Percentiles rank a stretch among this genome's conserved stretches.
Evolutionary conservation across 2,888 invertebrate species (phyloP).

Genomic region (Barypeithes pellucidus): DNA sequence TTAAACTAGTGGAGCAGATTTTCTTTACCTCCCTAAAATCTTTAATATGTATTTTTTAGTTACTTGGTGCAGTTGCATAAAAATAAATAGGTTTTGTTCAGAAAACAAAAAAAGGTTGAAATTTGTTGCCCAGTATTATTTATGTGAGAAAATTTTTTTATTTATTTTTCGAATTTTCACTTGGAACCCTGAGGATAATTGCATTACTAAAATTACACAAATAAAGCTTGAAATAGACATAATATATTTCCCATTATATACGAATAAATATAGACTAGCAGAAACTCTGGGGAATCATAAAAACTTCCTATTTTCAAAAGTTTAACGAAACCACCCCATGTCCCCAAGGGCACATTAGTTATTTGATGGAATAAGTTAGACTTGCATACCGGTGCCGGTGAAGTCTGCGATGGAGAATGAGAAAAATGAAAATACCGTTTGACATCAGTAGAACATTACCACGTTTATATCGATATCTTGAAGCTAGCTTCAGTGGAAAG

Average conservation of each 20-base stretch:
- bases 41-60: too few species aligned
- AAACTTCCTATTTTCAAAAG: conserved; percentile 19
- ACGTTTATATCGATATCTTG: too few species aligned
- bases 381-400: conserved; percentile 20
- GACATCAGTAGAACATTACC: background rate
- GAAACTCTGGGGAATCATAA: conserved; percentile 30
- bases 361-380: conserved; percentile 31
- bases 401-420: conserved; percentile 1
- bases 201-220: background rate
- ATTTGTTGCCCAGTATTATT: too few species aligned
- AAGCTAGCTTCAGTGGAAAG: too few species aligned
- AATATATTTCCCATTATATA: background rate
- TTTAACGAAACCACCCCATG: conserved; percentile 41
- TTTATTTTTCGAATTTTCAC: background rate
- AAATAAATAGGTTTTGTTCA: too few species aligned
- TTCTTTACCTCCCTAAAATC: too few species aligned
- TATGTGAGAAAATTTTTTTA: too few species aligned
- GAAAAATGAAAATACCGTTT: background rate
- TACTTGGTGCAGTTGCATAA: too few species aligned
- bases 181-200: background rate
- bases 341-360: conserved; percentile 39
- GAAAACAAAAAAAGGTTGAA: too few species aligned
- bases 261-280: conserved; percentile 25
- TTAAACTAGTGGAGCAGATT: too few species aligned
- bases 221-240: background rate